Percentiles rank a stretch among this genome's conserved stretches.
phyloP scores from a whole-genome alignment of 1,140 invertebrate species.

The Brachionus calyciflorus region DNA sequence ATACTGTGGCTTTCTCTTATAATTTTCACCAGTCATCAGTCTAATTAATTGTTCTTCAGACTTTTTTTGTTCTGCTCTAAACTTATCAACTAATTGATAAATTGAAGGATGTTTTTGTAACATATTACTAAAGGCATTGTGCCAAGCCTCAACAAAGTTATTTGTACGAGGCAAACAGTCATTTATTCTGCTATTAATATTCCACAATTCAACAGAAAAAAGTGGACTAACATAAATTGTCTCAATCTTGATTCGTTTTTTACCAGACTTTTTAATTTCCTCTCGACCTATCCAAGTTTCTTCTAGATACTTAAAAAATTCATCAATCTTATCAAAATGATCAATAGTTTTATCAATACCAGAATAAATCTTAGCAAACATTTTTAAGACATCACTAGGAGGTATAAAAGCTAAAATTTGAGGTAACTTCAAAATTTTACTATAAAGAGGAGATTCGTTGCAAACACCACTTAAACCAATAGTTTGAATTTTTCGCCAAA shows the following conservation, averaged over 20 bases:
- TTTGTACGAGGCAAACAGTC: too few relatives aligned
- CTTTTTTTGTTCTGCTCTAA: background rate
- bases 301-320: conserved; percentile 1
- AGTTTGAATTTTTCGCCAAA: conserved; percentile 38
- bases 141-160: too few relatives aligned
- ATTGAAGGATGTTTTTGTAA: background rate
- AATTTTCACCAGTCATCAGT: background rate
- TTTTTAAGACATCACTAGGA: background rate
- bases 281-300: conserved; percentile 13
- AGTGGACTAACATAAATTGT: background rate
- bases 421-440: conserved; percentile 10
- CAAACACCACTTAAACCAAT: background rate
- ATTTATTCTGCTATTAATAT: conserved; percentile 38
- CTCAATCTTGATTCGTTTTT: background rate
- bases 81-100: background rate
- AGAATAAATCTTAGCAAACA: background rate
- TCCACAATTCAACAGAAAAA: conserved; percentile 9
- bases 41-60: background rate
- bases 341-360: conserved; percentile 2
- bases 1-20: conserved; percentile 7
- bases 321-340: background rate
- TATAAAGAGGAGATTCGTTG: background rate
- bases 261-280: conserved; percentile 13
- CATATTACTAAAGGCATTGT: too few relatives aligned
- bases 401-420: background rate